These are phyloP conservation scores for Coracopsis vasa DNA, from an alignment of 2,113 vertebrate genomes.

Conservation along the genomic window DNA sequence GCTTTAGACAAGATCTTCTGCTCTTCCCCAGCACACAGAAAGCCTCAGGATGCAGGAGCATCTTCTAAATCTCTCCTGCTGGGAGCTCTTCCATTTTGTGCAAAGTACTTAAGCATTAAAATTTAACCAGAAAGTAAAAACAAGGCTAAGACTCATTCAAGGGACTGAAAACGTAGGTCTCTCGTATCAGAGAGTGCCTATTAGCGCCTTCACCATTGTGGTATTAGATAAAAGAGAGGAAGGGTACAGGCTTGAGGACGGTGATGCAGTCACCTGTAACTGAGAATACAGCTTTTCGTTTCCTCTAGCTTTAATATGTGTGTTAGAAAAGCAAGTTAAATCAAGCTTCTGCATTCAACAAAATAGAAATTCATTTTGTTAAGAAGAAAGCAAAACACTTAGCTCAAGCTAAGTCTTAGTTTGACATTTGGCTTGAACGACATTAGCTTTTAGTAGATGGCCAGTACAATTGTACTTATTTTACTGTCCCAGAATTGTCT, in stretches of 20 bases:
- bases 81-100: background rate
- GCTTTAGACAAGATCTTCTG: background rate
- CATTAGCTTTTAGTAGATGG: background rate
- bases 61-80: background rate
- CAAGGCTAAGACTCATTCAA: constrained; percentile 3
- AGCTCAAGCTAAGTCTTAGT: background rate
- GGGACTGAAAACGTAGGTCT: background rate
- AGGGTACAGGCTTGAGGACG: background rate
- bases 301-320: background rate
- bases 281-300: background rate
- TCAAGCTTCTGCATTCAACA: background rate
- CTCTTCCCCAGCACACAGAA: background rate
- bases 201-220: background rate
- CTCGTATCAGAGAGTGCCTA: background rate
- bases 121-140: constrained; percentile 23
- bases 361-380: background rate
- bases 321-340: background rate
- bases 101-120: constrained; percentile 5
- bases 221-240: background rate
- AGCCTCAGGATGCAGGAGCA: background rate
- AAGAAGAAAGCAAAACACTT: background rate
- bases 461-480: background rate
- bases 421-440: background rate
- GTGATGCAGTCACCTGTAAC: background rate
- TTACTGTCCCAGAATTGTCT: background rate